These are phyloP conservation scores for Nyctereutes procyonoides DNA, from an alignment of 2,113 vertebrate species.

Conservation along the genomic window DNA sequence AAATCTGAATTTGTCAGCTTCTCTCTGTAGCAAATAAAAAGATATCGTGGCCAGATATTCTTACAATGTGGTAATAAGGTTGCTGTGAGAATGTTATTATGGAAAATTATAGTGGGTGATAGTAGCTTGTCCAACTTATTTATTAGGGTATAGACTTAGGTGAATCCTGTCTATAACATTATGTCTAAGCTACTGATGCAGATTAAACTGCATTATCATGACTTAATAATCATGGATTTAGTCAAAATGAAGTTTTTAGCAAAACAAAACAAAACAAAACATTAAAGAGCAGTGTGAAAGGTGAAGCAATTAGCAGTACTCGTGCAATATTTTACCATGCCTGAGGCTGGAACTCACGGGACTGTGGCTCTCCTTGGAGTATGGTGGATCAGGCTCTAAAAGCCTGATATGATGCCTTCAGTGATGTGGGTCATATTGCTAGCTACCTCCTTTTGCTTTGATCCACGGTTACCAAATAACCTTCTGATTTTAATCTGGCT, in stretches of 20 bases:
- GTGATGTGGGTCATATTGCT: background rate
- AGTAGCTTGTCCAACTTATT: background rate
- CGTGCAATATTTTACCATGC: background rate
- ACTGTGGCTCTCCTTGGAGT: background rate
- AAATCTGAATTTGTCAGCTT: conserved; percentile 12
- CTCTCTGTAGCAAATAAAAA: background rate
- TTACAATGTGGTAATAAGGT: conserved; percentile 11
- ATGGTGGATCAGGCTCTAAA: background rate
- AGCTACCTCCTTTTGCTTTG: background rate
- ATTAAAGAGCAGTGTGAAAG: background rate
- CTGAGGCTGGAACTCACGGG: background rate
- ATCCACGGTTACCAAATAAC: background rate
- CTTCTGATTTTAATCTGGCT: conserved; percentile 3
- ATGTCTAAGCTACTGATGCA: background rate
- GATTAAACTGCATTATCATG: background rate
- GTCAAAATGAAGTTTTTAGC: background rate
- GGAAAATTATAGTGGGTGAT: background rate
- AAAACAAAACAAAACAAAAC: background rate
- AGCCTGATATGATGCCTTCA: background rate
- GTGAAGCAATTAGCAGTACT: background rate
- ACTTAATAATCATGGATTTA: background rate
- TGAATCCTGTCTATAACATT: background rate
- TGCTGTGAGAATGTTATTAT: background rate
- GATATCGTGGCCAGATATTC: background rate
- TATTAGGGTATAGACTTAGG: background rate